Evolutionary conservation across 2,888 invertebrate genomes (phyloP).

Genomic region (Eremobia ochroleuca): DNA sequence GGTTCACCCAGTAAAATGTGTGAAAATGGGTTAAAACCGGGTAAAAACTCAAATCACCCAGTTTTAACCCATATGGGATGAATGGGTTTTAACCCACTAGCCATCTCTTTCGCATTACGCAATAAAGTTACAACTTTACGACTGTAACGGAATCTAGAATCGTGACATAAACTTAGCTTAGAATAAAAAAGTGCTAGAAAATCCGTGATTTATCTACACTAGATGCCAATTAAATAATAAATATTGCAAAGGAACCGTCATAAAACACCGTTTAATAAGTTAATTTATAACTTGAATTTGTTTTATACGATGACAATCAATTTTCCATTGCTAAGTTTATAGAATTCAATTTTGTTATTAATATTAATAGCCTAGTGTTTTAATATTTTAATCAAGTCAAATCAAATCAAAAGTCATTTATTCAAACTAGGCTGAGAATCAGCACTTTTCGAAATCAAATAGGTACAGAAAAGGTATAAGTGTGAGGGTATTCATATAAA

Average conservation of each 20-base stretch:
- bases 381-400: neutral
- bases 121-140: slow-evolving; percentile 37
- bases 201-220: slow-evolving; percentile 31
- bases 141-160: slow-evolving; percentile 31
- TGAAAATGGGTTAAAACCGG: no score
- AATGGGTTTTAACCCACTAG: no score
- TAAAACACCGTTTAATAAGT: slow-evolving; percentile 11
- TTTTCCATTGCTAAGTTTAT: slow-evolving; percentile 17
- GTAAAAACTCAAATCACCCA: no score
- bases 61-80: no score
- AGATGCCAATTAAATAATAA: slow-evolving; percentile 2
- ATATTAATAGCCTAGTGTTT: neutral
- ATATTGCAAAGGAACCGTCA: slow-evolving; percentile 16
- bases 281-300: slow-evolving; percentile 7
- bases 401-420: no score
- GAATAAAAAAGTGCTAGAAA: slow-evolving; percentile 18
- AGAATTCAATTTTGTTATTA: slow-evolving; percentile 1
- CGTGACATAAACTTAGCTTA: slow-evolving; percentile 16
- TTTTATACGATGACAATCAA: slow-evolving; percentile 17
- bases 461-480: neutral
- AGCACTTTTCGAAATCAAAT: no score
- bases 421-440: no score
- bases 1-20: no score
- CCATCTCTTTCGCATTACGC: no score
- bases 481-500: no score